A percentile compares a stretch with the other conserved stretches of the same genome.
These are phyloP conservation scores for Augiades crinisus DNA, from an alignment of 2,888 invertebrate genomes.

Conservation along the genomic window DNA sequence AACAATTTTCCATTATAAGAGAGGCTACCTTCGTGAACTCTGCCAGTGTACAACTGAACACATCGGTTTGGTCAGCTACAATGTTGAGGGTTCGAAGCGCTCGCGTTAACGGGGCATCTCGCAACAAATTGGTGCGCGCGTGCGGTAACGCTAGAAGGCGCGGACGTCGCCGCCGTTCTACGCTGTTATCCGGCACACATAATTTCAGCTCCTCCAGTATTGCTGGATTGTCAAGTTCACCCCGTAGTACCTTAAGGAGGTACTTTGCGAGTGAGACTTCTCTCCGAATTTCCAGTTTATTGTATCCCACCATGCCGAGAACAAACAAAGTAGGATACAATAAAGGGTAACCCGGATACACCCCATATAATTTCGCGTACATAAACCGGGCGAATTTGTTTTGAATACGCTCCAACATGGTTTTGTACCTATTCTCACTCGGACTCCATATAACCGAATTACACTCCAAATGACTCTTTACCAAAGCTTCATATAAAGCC, in stretches of 20 bases:
- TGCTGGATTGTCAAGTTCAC: neutral
- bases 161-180: too few relatives aligned
- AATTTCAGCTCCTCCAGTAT: too few relatives aligned
- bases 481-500: conserved; percentile 24
- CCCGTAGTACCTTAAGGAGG: neutral
- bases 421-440: conserved; percentile 15
- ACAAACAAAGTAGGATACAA: conserved; percentile 2
- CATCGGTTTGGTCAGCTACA: too few relatives aligned
- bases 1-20: too few relatives aligned
- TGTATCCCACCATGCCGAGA: too few relatives aligned
- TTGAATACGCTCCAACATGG: conserved; percentile 1
- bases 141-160: too few relatives aligned
- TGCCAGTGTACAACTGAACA: too few relatives aligned
- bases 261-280: neutral
- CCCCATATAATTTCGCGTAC: neutral
- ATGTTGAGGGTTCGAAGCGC: too few relatives aligned
- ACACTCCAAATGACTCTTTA: conserved; percentile 24
- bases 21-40: too few relatives aligned
- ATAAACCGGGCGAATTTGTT: neutral
- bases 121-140: too few relatives aligned
- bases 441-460: conserved; percentile 27
- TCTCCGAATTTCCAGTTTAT: neutral
- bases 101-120: too few relatives aligned
- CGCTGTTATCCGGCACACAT: too few relatives aligned
- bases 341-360: neutral